Evolutionary conservation across 2,888 invertebrate genomes (phyloP).

Genomic region (Adelphocoris suturalis): DNA sequence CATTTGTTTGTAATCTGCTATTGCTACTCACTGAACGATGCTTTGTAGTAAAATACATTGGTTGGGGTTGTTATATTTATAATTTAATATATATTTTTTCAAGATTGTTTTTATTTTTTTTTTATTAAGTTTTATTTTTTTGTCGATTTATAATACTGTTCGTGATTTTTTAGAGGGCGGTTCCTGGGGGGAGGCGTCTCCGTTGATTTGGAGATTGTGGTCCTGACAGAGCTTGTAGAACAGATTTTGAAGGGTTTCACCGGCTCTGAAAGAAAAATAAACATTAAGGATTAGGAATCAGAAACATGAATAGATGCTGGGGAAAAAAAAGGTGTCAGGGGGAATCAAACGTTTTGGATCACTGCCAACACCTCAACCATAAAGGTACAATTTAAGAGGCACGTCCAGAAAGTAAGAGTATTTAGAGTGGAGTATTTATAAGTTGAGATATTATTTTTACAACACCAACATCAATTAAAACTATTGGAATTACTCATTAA

Average conservation of each 20-base stretch:
- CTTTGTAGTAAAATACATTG: neutral
- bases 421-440: too few relatives aligned
- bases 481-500: too few relatives aligned
- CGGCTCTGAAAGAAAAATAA: constrained; percentile 83
- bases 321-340: too few relatives aligned
- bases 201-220: constrained; percentile 66
- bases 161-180: constrained; percentile 71
- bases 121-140: neutral
- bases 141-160: constrained; percentile 67
- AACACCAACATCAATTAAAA: too few relatives aligned
- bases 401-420: too few relatives aligned
- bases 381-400: too few relatives aligned
- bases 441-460: too few relatives aligned
- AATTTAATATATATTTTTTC: neutral
- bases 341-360: too few relatives aligned
- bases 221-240: constrained; percentile 87
- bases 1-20: neutral
- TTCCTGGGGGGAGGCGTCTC: constrained; percentile 32
- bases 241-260: constrained; percentile 85
- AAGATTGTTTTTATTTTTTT: neutral
- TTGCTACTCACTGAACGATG: neutral
- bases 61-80: neutral
- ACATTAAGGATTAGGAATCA: neutral
- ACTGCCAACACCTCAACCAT: too few relatives aligned
- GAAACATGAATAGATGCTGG: too few relatives aligned